Evolutionary conservation across 2,797 vertebrate genomes (phyloP), one percentile per base, ranked within the genome.

Genomic region (Anniella stebbinsi): DNA sequence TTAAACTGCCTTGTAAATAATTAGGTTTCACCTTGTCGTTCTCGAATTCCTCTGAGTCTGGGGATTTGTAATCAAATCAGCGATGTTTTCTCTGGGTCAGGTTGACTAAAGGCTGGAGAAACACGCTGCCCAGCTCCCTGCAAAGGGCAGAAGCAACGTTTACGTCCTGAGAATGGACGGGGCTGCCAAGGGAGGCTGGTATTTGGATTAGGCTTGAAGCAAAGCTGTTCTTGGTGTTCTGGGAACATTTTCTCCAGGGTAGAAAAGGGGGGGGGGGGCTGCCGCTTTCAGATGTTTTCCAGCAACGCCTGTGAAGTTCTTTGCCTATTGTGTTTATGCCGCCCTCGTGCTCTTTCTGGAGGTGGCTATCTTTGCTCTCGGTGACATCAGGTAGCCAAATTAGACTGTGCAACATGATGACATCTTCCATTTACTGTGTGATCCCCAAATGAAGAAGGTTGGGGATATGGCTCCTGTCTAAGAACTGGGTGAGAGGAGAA

Each of bases 1-100:
- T 83, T 28, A 69, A 89, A 72, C 67, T 80, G 93, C 90, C 60
- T 51, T 84, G 73, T 92, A 90, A 70, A 77, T 78, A 87, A 76
- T 78, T 70, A 87, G 63, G 11, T 45, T 84, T 91, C 36, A 45
- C 66, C 28, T 23, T 73, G 30, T 48, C 17, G 13, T 33, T 69
- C 70, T 60, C 25, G 6, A 18, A 18, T 25, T 76, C 17, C 45
- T 87, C 41, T 86, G 8, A 17, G 21, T 8, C 18, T 1, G 75
- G 57, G 76, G 85, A 66, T 81, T 48, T 54, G 51, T 45, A 28
- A 84, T 54, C 28, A 4, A 30, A 7, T 84, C 38, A 30, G 41
- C 21, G 25, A 2, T 51, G 18, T 51, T 8, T 76, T 48, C 77
- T 38, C 77, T 38, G 67, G 63, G 45, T 83, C 89, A 70, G 36